A percentile compares a stretch with the other conserved stretches of the same genome.
Conservation (phyloP, 2,888 invertebrate species). For the Trachelus tabidus region DNA sequence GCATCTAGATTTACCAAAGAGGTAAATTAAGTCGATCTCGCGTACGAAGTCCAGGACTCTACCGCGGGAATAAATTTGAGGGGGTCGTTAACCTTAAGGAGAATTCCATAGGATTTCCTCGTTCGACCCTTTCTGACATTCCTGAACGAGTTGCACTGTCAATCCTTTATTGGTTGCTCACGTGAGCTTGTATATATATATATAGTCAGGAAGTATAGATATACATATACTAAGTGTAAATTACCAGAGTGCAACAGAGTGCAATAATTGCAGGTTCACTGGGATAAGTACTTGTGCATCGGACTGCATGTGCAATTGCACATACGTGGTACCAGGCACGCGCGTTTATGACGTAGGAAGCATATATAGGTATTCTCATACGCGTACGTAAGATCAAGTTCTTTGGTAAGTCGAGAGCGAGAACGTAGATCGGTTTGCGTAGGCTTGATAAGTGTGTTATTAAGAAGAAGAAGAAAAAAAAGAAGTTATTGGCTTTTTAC, state of each 20-base stretch:
- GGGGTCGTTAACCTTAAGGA: neutral
- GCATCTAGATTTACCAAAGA: neutral
- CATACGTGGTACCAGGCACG: neutral
- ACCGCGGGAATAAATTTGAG: neutral
- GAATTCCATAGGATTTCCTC: neutral
- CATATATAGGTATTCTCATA: neutral
- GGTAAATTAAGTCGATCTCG: neutral
- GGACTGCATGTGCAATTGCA: neutral
- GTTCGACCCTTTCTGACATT: conserved; percentile 22
- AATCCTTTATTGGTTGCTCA: neutral
- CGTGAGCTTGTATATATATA: conserved; percentile 3
- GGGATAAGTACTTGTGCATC: neutral
- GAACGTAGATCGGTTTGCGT: neutral
- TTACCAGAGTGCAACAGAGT: neutral
- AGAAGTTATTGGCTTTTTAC: neutral
- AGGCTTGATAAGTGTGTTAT: neutral
- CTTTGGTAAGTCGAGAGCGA: neutral
- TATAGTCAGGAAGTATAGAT: neutral
- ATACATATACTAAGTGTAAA: conserved; percentile 3
- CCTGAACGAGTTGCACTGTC: neutral
- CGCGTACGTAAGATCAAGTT: neutral
- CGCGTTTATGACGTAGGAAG: neutral
- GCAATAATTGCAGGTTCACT: conserved; percentile 7
- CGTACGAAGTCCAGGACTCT: neutral
- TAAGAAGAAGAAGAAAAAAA: neutral